Conservation (phyloP, 2,888 invertebrate genomes). For the Drosophila mayaguana region DNA sequence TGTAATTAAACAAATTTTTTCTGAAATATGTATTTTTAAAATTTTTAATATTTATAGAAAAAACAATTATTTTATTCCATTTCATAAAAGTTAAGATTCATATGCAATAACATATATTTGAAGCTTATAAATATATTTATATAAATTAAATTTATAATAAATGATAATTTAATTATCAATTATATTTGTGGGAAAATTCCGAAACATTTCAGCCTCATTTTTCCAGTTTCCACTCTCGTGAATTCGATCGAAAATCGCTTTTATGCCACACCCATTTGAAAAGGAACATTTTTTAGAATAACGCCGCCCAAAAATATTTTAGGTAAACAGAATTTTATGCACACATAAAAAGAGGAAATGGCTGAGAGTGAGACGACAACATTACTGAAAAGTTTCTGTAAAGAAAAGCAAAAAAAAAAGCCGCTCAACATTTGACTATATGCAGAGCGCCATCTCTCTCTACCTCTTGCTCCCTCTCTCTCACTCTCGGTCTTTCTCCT, state of each 20-base stretch:
- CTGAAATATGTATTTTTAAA: no score
- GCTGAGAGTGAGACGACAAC: conserved; percentile 35
- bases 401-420: conserved; percentile 5
- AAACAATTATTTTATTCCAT: no score
- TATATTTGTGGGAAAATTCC: no score
- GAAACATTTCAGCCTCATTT: background rate
- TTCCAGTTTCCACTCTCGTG: no score
- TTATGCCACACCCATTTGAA: conserved; percentile 12
- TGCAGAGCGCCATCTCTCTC: conserved; percentile 55
- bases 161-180: background rate
- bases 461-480: background rate
- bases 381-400: conserved; percentile 4
- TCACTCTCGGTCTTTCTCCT: background rate
- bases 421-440: conserved; percentile 66
- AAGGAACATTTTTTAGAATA: conserved; percentile 14
- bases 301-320: conserved; percentile 30
- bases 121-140: no score
- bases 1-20: no score
- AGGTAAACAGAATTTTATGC: conserved; percentile 27
- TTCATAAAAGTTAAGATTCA: no score
- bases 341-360: conserved; percentile 7
- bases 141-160: no score
- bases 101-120: no score
- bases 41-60: no score
- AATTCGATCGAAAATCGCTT: background rate